These are phyloP conservation scores for Mactra quadrangularis DNA, from an alignment of 1,140 invertebrate genomes.

Conservation along the genomic window DNA sequence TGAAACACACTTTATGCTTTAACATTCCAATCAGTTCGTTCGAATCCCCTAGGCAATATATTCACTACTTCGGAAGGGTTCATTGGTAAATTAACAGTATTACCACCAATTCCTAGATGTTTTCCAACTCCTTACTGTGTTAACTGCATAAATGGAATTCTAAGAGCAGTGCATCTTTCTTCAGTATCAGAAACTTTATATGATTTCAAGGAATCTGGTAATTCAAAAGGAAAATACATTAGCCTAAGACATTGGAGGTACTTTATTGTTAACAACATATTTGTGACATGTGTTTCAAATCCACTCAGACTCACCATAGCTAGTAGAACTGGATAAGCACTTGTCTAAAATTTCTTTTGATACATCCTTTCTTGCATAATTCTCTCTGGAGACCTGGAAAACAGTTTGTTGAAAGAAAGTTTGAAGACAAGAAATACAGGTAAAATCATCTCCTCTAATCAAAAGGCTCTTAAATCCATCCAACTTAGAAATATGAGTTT, in stretches of 20 bases:
- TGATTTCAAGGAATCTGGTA: neutral
- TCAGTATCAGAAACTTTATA: slow-evolving; percentile 47
- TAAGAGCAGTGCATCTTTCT: slow-evolving; percentile 29
- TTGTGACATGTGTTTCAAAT: slow-evolving; percentile 62
- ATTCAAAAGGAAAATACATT: slow-evolving; percentile 18
- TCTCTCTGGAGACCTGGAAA: neutral
- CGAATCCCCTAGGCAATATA: slow-evolving; percentile 39
- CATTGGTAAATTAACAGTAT: slow-evolving; percentile 62
- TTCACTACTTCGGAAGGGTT: slow-evolving; percentile 33
- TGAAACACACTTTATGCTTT: slow-evolving; percentile 13
- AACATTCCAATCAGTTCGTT: slow-evolving; percentile 42
- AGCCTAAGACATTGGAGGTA: slow-evolving; percentile 34
- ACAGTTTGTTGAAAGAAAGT: slow-evolving; percentile 61
- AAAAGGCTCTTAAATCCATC: too few species aligned
- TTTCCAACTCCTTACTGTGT: slow-evolving; percentile 57
- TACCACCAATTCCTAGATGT: slow-evolving; percentile 53
- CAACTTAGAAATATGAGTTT: too few species aligned
- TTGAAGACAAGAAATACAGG: slow-evolving; percentile 49
- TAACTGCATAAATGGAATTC: slow-evolving; percentile 62
- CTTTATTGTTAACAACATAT: slow-evolving; percentile 11
- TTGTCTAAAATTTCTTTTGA: slow-evolving; percentile 33
- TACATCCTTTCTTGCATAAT: slow-evolving; percentile 15
- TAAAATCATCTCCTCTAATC: slow-evolving; percentile 47
- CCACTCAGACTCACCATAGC: slow-evolving; percentile 39
- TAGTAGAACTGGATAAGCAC: slow-evolving; percentile 18